Conservation (phyloP, 2,888 invertebrate species). For the Torymus tubicola region DNA sequence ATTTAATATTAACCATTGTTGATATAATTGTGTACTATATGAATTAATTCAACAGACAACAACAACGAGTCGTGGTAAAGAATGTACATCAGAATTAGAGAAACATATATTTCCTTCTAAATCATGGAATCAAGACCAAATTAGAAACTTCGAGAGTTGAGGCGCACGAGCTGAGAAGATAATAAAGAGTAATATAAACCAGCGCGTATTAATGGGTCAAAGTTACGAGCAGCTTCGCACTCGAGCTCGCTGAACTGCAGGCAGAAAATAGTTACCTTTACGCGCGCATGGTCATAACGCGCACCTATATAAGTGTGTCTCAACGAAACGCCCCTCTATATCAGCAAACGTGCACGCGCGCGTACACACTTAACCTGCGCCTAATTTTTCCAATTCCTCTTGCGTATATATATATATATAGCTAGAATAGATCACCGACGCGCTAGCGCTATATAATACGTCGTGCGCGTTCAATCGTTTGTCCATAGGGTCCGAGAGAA, state of each 20-base stretch:
- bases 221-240: conserved; percentile 32
- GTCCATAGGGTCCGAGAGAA: conserved; percentile 52
- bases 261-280: conserved; percentile 42
- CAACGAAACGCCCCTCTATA: neutral
- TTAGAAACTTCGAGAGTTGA: neutral
- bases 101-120: too few relatives aligned
- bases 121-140: too few relatives aligned
- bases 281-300: neutral
- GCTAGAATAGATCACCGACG: conserved; percentile 55
- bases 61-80: too few relatives aligned
- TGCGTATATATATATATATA: too few relatives aligned
- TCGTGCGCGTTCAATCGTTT: neutral
- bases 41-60: too few relatives aligned
- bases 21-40: too few relatives aligned
- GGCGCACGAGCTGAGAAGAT: neutral
- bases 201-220: conserved; percentile 3
- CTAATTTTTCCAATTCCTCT: conserved; percentile 18
- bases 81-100: too few relatives aligned
- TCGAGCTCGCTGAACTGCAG: neutral
- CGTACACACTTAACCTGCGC: too few relatives aligned
- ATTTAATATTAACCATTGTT: too few relatives aligned
- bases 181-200: conserved; percentile 15
- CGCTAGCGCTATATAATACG: conserved; percentile 66
- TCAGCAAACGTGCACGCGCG: neutral
- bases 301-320: neutral